These are phyloP conservation scores for Catocala sponsa DNA, from an alignment of 2,888 invertebrate genomes.

Conservation along the genomic window DNA sequence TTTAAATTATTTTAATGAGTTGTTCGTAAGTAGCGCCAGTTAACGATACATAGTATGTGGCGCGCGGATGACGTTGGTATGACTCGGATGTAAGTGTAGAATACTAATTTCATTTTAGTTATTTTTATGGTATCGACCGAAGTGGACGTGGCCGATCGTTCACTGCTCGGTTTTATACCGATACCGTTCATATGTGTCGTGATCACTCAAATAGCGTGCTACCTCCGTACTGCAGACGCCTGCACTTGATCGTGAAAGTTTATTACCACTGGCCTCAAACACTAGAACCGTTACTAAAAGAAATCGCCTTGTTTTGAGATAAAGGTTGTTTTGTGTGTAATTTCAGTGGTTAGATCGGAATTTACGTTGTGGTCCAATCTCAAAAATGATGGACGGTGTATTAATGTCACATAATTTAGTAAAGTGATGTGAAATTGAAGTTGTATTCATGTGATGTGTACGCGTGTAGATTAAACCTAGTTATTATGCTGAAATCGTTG, in stretches of 20 bases:
- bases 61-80: slow-evolving; percentile 38
- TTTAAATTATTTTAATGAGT: slow-evolving; percentile 27
- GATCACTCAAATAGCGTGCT: slow-evolving; percentile 72
- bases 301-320: slow-evolving; percentile 69
- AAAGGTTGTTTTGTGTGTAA: slow-evolving; percentile 62
- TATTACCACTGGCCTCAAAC: slow-evolving; percentile 82
- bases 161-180: slow-evolving; percentile 56
- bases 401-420: slow-evolving; percentile 24
- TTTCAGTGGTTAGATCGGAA: slow-evolving; percentile 57
- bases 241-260: slow-evolving; percentile 86
- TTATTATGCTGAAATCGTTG: slow-evolving; percentile 20
- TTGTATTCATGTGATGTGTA: slow-evolving; percentile 33
- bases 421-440: slow-evolving; percentile 22
- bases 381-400: slow-evolving; percentile 26
- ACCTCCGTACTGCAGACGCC: slow-evolving; percentile 67
- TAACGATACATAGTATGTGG: slow-evolving; percentile 34
- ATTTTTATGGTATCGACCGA: slow-evolving; percentile 73
- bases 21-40: slow-evolving; percentile 28
- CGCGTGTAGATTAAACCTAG: slow-evolving; percentile 23
- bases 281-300: slow-evolving; percentile 81
- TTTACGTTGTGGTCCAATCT: slow-evolving; percentile 42
- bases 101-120: slow-evolving; percentile 66
- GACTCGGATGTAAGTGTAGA: slow-evolving; percentile 42
- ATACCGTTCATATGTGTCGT: slow-evolving; percentile 63
- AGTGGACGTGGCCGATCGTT: slow-evolving; percentile 70